phyloP scores from a whole-genome alignment of 2,113 vertebrate species.

The Cyprinodon tularosa region DNA sequence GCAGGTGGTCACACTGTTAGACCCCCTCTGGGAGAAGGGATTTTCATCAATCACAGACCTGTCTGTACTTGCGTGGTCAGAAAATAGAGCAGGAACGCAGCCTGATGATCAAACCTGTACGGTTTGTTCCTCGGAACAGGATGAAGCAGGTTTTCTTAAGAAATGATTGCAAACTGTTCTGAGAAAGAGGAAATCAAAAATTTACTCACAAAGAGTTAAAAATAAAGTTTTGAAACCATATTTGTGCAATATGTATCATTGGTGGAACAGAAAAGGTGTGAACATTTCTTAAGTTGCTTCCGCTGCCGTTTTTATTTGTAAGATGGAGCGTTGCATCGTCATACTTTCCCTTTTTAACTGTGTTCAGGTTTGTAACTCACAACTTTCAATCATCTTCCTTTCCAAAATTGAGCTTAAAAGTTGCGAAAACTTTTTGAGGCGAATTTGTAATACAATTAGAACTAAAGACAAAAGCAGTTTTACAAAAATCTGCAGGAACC shows the following conservation, averaged over 20 bases:
- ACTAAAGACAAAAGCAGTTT: not conserved
- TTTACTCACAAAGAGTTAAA: not conserved
- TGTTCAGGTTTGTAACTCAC: not conserved
- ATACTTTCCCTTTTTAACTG: not conserved
- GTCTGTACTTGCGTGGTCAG: constrained; percentile 18
- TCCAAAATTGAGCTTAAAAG: not conserved
- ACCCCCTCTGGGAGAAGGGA: constrained; percentile 54
- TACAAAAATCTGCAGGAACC: not conserved
- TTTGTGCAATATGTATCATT: constrained; percentile 34
- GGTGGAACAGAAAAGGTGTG: constrained; percentile 13
- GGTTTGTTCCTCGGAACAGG: not conserved
- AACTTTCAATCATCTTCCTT: not conserved
- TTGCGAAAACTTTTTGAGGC: too few species aligned
- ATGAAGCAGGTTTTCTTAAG: not conserved
- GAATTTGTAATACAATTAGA: too few species aligned
- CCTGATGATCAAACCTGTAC: not conserved
- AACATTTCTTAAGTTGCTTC: constrained; percentile 14
- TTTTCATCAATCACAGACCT: constrained; percentile 55
- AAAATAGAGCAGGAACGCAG: not conserved
- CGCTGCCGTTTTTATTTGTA: not conserved
- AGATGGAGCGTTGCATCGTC: not conserved
- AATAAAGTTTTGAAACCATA: constrained; percentile 26
- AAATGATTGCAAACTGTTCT: not conserved
- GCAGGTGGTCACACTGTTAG: constrained; percentile 66
- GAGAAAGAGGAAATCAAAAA: constrained; percentile 11